A percentile compares a stretch with the other conserved stretches of the same genome.
These are phyloP conservation scores for Carabus problematicus DNA, from an alignment of 2,888 invertebrate species.

Conservation along the genomic window DNA sequence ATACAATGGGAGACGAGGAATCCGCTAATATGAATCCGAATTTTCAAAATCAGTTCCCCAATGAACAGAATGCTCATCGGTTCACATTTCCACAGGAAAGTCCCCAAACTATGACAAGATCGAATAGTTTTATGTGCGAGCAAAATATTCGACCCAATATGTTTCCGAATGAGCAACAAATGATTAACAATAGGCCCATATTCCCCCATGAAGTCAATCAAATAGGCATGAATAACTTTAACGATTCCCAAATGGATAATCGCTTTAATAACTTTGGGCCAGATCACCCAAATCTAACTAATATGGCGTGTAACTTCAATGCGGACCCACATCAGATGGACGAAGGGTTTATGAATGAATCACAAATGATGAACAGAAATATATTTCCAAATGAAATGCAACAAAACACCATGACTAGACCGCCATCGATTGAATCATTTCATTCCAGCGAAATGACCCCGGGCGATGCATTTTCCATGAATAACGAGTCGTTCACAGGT, in stretches of 20 bases:
- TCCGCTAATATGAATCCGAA: background rate
- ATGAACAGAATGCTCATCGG: background rate
- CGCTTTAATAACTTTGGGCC: no score
- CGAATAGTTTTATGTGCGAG: slow-evolving; percentile 3
- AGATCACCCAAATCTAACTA: no score
- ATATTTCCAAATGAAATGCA: slow-evolving; percentile 4
- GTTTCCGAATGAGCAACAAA: slow-evolving; percentile 3
- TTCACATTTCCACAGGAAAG: background rate
- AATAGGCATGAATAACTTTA: no score
- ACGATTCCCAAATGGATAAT: no score
- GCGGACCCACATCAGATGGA: background rate
- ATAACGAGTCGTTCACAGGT: background rate
- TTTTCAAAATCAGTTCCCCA: background rate
- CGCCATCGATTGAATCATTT: background rate
- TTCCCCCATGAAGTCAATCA: no score
- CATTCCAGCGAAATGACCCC: slow-evolving; percentile 27
- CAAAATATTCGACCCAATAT: background rate
- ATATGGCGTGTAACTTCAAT: background rate
- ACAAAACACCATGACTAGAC: background rate
- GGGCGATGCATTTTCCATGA: slow-evolving; percentile 19
- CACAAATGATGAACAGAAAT: background rate
- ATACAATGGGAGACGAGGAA: background rate
- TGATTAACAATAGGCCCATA: background rate
- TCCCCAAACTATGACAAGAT: background rate
- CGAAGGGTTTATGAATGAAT: background rate